A percentile compares a stretch with the other conserved stretches of the same genome.
phyloP scores from a whole-genome alignment of 2,797 vertebrate species.

The Enteromius unitaeniatus region DNA sequence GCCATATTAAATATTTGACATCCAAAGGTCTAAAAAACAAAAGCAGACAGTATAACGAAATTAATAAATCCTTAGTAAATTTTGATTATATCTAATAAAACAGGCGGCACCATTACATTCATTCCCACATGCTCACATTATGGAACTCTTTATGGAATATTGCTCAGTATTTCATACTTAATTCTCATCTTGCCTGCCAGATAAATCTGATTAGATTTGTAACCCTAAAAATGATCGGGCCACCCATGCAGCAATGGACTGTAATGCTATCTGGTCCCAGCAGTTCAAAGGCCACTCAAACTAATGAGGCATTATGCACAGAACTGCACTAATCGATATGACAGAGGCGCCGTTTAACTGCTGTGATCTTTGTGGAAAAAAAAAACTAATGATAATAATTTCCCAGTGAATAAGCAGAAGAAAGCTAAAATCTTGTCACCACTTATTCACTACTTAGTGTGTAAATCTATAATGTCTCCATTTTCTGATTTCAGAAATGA shows the following conservation, averaged over 20 bases:
- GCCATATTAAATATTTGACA: neutral
- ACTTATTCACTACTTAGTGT: neutral
- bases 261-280: neutral
- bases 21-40: neutral
- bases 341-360: conserved; percentile 25
- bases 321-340: conserved; percentile 8
- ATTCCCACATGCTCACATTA: neutral
- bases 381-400: neutral
- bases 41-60: neutral
- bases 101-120: neutral
- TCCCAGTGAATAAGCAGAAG: conserved; percentile 15
- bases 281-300: conserved; percentile 41
- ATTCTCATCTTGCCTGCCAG: neutral
- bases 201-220: conserved; percentile 11
- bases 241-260: conserved; percentile 28
- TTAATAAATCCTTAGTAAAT: neutral
- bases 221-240: conserved; percentile 15
- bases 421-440: conserved; percentile 1
- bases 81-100: neutral
- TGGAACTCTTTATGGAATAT: neutral
- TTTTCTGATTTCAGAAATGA: neutral
- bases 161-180: conserved; percentile 20
- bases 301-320: conserved; percentile 31
- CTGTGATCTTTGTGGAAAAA: neutral
- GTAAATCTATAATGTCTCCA: neutral